Evolutionary conservation across 2,113 vertebrate genomes (phyloP), one percentile per base, ranked within the genome.

Genomic region (Odocoileus virginianus): DNA sequence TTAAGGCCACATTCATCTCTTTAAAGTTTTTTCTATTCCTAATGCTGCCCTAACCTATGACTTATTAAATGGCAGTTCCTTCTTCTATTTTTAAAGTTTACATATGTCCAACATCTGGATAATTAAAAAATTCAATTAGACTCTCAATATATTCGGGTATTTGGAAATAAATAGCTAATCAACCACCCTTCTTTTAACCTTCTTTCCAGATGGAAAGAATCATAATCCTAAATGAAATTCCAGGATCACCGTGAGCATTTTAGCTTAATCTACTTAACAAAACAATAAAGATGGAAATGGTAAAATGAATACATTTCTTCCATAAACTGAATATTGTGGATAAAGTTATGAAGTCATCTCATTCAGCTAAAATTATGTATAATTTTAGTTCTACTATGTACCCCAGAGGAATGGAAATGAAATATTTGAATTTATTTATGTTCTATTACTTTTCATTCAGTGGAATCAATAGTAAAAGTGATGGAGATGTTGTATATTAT

Each of bases 81-180:
- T 82, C 55, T 85, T 96, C 21, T 61, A 15, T 84, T 91, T 93
- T 89, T 91, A 76, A 95, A 76, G 17, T 61, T 81, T 74, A 52
- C 17, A 40, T 86, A 60, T 96, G 54, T 40, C 81, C 47, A 94
- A 85, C 30, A 96, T 93, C 55, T 91, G 74, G 47, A 76, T 93
- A 86, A 95, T 61, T 87, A 36, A 93, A 97, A 93, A 89, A 79
- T 64, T 74, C 15, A 79, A 17, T 64, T 64, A 61, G 10, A 71
- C 2, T n/a, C 13, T 90, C 19, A 57, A 40, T 67, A 17, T 95
- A 89, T 91, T 71, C 1, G 33, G 6, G 21, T 81, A 36, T 83
- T 91, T 96, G 30, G 30, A 97, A 96, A 81, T 93, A 87, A 95
- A 88, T 52, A 14, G 2, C n/a, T 61, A 91, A 89, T 94, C 54